Conservation (phyloP, 2,113 vertebrate genomes). For the Pteropus alecto region DNA sequence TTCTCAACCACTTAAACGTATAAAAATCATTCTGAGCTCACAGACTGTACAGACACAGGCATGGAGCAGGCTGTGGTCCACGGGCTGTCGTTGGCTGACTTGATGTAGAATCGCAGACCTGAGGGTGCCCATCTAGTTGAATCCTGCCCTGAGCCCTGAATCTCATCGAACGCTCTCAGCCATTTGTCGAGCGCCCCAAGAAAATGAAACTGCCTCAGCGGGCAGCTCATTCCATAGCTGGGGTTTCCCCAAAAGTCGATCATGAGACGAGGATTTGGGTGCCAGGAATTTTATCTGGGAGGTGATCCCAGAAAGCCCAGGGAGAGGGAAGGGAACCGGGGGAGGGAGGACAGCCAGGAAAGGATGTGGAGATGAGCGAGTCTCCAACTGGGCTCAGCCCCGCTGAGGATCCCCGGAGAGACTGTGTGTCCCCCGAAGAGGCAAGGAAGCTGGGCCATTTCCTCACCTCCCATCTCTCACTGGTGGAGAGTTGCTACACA, state of each 20-base stretch:
- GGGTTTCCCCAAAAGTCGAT: constrained; percentile 5
- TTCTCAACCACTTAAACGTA: not conserved
- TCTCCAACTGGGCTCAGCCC: not conserved
- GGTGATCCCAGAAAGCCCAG: not conserved
- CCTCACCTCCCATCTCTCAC: not conserved
- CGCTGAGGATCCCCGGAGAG: not conserved
- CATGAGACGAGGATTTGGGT: not conserved
- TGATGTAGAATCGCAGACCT: not conserved
- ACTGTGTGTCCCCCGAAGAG: not conserved
- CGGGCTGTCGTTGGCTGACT: not conserved
- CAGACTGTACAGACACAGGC: not conserved
- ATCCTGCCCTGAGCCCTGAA: not conserved
- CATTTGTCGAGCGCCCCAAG: not conserved
- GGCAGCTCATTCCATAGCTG: not conserved
- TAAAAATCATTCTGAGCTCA: not conserved
- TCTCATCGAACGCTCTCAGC: not conserved
- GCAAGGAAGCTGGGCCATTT: not conserved
- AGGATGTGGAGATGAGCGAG: not conserved
- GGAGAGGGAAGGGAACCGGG: not conserved
- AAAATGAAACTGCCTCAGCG: not conserved
- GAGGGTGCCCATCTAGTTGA: not conserved
- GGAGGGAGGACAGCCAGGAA: not conserved
- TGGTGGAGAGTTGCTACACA: not conserved
- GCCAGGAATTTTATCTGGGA: not conserved
- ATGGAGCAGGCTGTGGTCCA: not conserved